Evolutionary conservation across 1,140 invertebrate species (phyloP).

Genomic region (Amyelois transitella): DNA sequence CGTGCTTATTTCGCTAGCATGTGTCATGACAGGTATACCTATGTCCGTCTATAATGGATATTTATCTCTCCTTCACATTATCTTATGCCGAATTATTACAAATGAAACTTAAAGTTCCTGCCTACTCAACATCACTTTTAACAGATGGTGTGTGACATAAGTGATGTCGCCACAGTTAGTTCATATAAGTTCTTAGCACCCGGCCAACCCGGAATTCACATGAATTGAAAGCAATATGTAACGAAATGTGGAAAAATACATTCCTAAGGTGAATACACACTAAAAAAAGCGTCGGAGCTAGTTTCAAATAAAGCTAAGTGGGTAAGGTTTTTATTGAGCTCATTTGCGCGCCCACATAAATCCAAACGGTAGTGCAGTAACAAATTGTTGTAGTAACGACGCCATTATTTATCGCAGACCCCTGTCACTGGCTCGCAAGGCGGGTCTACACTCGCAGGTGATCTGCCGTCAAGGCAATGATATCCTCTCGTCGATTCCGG

Average conservation of each 20-base stretch:
- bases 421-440: neutral
- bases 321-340: slow-evolving; percentile 7
- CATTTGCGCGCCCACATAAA: slow-evolving; percentile 6
- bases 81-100: too few species aligned
- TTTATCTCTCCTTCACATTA: too few species aligned
- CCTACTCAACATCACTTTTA: too few species aligned
- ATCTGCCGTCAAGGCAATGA: neutral
- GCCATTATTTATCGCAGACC: slow-evolving; percentile 6
- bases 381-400: slow-evolving; percentile 12
- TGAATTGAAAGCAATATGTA: too few species aligned
- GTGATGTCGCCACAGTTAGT: neutral
- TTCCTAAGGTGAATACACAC: neutral
- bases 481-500: slow-evolving; percentile 9
- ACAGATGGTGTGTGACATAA: too few species aligned
- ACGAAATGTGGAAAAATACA: too few species aligned
- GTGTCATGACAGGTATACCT: too few species aligned
- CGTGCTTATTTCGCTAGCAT: too few species aligned
- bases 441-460: neutral
- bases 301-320: slow-evolving; percentile 2
- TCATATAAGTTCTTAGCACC: too few species aligned
- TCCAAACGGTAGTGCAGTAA: slow-evolving; percentile 7
- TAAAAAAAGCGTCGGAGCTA: neutral
- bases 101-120: too few species aligned
- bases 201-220: too few species aligned
- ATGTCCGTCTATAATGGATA: too few species aligned